These are phyloP conservation scores for Drosophila neocordata DNA, from an alignment of 1,140 invertebrate species.

Conservation along the genomic window DNA sequence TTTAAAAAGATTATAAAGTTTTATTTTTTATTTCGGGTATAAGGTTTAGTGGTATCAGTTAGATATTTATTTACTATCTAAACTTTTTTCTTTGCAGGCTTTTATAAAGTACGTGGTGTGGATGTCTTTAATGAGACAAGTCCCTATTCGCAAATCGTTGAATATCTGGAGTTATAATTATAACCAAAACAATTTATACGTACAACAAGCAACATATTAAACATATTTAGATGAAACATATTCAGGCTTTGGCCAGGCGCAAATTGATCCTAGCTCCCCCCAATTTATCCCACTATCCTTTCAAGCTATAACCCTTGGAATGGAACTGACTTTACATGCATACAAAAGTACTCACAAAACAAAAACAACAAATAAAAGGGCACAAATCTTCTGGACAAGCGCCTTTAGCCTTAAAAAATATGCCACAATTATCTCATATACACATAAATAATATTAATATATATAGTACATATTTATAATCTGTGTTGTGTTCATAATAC, in stretches of 20 bases:
- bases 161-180: conserved; percentile 75
- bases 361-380: conserved; percentile 28
- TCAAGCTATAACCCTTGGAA: conserved; percentile 46
- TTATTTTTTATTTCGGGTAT: too few relatives aligned
- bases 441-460: conserved; percentile 54
- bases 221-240: conserved; percentile 60
- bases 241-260: conserved; percentile 68
- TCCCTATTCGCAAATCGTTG: conserved; percentile 69
- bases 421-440: conserved; percentile 59
- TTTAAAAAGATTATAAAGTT: too few relatives aligned
- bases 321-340: conserved; percentile 53
- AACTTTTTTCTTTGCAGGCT: conserved; percentile 45
- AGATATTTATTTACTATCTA: not conserved
- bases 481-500: conserved; percentile 59
- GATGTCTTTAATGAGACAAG: conserved; percentile 71
- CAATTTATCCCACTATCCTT: conserved; percentile 18
- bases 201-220: conserved; percentile 27
- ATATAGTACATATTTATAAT: conserved; percentile 52
- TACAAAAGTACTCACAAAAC: conserved; percentile 1
- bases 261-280: conserved; percentile 26
- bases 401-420: conserved; percentile 48
- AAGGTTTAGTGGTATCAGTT: too few relatives aligned
- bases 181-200: conserved; percentile 36
- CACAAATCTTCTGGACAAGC: conserved; percentile 53
- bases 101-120: conserved; percentile 75